Evolutionary conservation across 2,888 invertebrate species (phyloP).

Genomic region (Lepetodrilus schrolli): DNA sequence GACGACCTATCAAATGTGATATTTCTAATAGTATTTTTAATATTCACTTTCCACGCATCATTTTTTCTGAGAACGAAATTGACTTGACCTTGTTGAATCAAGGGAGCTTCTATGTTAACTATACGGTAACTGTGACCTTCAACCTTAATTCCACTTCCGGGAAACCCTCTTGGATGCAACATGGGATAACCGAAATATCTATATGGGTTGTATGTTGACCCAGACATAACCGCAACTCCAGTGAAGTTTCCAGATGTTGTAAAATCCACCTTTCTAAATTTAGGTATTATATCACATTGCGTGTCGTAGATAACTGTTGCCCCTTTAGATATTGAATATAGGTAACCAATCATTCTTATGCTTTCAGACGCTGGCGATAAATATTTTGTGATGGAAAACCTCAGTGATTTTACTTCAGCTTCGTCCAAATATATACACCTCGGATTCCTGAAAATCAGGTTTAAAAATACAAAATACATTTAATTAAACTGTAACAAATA

Average conservation of each 20-base stretch:
- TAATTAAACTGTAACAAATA: neutral
- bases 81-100: conserved; percentile 22
- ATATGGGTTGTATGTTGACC: conserved; percentile 8
- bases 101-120: neutral
- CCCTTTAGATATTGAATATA: conserved; percentile 7
- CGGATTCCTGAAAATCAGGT: neutral
- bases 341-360: conserved; percentile 23
- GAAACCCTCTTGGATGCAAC: conserved; percentile 3
- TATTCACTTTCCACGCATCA: neutral
- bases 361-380: neutral
- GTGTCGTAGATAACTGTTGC: conserved; percentile 7
- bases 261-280: neutral
- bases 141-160: neutral
- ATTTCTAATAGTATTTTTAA: neutral
- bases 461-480: neutral
- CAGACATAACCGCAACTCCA: neutral
- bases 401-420: neutral
- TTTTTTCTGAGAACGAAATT: neutral
- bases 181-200: conserved; percentile 24
- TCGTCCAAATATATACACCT: neutral
- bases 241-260: neutral
- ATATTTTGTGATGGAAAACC: neutral
- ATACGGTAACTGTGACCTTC: neutral
- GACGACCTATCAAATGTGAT: neutral
- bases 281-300: conserved; percentile 8